Evolutionary conservation across 1,140 invertebrate genomes (phyloP).

Genomic region (Vanessa atalanta): DNA sequence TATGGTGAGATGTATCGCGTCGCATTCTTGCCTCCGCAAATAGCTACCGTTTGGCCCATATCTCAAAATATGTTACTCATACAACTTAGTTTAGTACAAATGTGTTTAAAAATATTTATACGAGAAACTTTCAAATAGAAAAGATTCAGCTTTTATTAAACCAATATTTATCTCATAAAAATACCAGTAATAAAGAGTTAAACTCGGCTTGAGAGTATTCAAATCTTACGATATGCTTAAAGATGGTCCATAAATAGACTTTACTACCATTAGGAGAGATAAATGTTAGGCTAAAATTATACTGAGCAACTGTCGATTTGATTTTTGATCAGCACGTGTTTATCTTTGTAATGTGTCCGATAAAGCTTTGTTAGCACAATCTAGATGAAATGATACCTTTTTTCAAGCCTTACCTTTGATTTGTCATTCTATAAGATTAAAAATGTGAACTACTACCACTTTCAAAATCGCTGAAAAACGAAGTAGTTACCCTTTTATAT

Average conservation of each 20-base stretch:
- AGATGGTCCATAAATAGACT: conserved; percentile 8
- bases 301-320: not conserved
- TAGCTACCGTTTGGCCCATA: conserved; percentile 18
- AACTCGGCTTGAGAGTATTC: not conserved
- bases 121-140: no score
- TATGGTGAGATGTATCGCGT: not conserved
- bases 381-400: no score
- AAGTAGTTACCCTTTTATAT: no score
- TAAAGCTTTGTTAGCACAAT: no score
- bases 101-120: no score
- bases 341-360: no score
- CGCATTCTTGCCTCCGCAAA: conserved; percentile 32
- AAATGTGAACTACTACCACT: no score
- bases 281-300: not conserved
- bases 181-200: not conserved
- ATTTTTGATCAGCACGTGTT: not conserved
- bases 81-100: no score
- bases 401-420: no score
- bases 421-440: no score
- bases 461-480: no score
- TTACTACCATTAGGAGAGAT: not conserved
- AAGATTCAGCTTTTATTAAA: no score
- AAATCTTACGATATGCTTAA: conserved; percentile 7
- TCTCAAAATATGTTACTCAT: not conserved
- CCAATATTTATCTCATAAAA: not conserved